These are phyloP conservation scores for Microtus pennsylvanicus DNA, from an alignment of 2,113 vertebrate genomes.

Conservation along the genomic window DNA sequence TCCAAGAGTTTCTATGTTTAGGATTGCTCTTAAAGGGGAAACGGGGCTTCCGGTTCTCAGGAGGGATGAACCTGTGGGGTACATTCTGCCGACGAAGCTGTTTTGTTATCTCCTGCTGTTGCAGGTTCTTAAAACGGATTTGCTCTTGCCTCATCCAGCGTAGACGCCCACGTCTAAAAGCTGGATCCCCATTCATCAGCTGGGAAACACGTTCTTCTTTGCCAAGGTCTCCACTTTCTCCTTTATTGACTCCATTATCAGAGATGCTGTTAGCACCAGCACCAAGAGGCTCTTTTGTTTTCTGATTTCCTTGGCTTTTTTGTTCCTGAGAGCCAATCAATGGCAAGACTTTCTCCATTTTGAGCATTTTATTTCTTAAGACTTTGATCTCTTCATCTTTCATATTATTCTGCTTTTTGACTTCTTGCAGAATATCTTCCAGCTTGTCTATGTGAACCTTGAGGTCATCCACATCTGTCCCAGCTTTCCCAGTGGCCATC, in stretches of 20 bases:
- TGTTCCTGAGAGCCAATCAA: slow-evolving; percentile 92
- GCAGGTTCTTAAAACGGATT: slow-evolving; percentile 94
- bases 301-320: slow-evolving; percentile 78
- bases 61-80: slow-evolving; percentile 97
- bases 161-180: slow-evolving; percentile 91
- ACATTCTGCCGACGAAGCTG: slow-evolving; percentile 94
- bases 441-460: slow-evolving; percentile 98
- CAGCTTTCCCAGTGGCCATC: slow-evolving; percentile 87
- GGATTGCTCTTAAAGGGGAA: slow-evolving; percentile 99
- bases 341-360: slow-evolving; percentile 98
- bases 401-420: slow-evolving; percentile 99
- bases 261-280: slow-evolving; percentile 52
- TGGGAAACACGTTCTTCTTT: slow-evolving; percentile 89
- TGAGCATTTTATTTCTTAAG: slow-evolving; percentile 97
- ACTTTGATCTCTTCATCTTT: slow-evolving; percentile 98
- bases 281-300: slow-evolving; percentile 72
- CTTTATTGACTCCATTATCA: slow-evolving; percentile 77
- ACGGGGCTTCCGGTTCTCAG: slow-evolving; percentile 97
- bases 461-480: slow-evolving; percentile 94
- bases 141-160: slow-evolving; percentile 98
- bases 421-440: slow-evolving; percentile 98
- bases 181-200: slow-evolving; percentile 89
- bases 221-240: slow-evolving; percentile 76
- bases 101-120: slow-evolving; percentile 97
- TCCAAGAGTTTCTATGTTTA: slow-evolving; percentile 98